Evolutionary conservation across 1,140 invertebrate genomes (phyloP), one percentile per base, ranked within the genome.

Genomic region (Tribolium madens): DNA sequence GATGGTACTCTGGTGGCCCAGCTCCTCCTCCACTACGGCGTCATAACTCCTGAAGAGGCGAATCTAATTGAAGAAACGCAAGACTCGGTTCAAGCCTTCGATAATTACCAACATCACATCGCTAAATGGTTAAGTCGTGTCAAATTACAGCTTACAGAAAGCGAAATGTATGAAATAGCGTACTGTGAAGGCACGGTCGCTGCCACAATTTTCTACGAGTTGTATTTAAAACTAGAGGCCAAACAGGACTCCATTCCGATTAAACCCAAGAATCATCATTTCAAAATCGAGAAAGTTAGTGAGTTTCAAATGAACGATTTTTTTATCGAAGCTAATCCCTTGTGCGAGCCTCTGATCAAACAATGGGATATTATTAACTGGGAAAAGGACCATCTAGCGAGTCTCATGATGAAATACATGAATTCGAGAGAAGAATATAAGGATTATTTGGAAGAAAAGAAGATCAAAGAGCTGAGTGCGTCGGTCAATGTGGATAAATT

Each of bases 141-240:
- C 1, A 86, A 87, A 50, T 86, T 91, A 9, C 81, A 85, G 4
- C 81, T 88, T 72, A 84, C 81, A 50, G 86, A 88, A n/a, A 80
- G 84, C 5, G 87, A 88, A 53, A 79, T 91, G 50, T 77, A 84
- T 0, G 87, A 86, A 42, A 87, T 91, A 3, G 87, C 87, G 53
- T 82, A 87, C 36, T 88, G 88, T 5, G 87, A 87, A 73, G 87
- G 87, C 14, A 86, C 86, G 6, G 81, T 86, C 0, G 81, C 89
- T 9, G 80, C 90, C 10, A 86, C 88, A 9, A 79, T 91, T 6
- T 89, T 91, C 80, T 91, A 91, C 83, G 87, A 90, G 83, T 79
- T 91, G 9, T 91, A 89, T 80, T 82, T 91, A 12, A 85, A 86
- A 76, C 84, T 91, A n/a, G 88, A 91, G 57, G 87, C 87, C 77